Evolutionary conservation across 2,888 invertebrate genomes (phyloP), one percentile per base, ranked within the genome.

Genomic region (Orthosia gracilis): DNA sequence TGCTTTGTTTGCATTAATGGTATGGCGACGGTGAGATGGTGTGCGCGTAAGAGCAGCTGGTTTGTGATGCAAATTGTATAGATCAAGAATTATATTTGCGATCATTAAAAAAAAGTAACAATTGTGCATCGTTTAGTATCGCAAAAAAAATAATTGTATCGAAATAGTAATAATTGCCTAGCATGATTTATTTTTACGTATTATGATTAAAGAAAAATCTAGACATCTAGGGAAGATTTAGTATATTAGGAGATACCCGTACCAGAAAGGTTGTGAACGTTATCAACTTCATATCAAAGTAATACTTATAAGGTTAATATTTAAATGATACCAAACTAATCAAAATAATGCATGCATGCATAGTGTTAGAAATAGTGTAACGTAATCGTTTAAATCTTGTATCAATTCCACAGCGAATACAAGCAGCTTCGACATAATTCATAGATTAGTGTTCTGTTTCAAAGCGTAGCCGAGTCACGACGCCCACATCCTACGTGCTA

Each of bases 371-470:
- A 55, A 18, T n/a, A 21, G 47, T 4, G 1, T 15, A 23, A 52
- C 15, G 15, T 52, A 9, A 73, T 58, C 2, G n/a, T 17, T 23
- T 31, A 45, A 52, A 45, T 50, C 68, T 18, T 18, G 21, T 26
- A 66, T 52, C 58, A 54, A 40, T 67, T 26, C n/a, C 31, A 11
- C 12, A 1, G 31, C 50, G 15, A 45, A 18, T 50, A 75, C 15
- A 21, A 55, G 59, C 68, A 52, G 66, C 50, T 49, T 65, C 17
- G 21, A 59, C 52, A 59, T 45, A 11, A 45, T 65, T 69, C 49
- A 69, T 26, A 54, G 67, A 73, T 81, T 68, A 70, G 68, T 40
- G 68, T 65, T 66, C 58, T 17, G 55, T 62, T 73, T 62, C 81
- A 73, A 71, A 82, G 70, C 23, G 15, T 62, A 64, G 21, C 40